Evolutionary conservation across 1,140 invertebrate species (phyloP), one percentile per base, ranked within the genome.

Genomic region (Gryon sp.): DNA sequence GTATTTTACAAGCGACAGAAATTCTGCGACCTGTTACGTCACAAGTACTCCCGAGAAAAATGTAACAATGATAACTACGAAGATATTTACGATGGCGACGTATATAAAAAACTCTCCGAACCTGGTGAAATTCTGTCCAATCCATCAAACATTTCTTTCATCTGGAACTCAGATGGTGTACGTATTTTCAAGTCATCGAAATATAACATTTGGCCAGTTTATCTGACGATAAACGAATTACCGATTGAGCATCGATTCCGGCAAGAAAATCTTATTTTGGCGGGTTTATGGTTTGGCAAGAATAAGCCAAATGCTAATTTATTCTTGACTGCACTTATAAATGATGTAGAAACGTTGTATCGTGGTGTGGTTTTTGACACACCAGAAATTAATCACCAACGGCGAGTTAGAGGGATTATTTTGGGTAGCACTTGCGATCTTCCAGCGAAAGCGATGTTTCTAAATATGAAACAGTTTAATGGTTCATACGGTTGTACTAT

Each of bases 181-280:
- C 12, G 20, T 2, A 14, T 46, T 26, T 46, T 46, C 20, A 24
- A 26, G 14, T 46, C 43, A 22, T 26, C 43, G 4, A 46, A 46
- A 11, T 46, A 11, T 28, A n/a, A 46, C 7, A 28, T 46, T 46
- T 46, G 43, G 43, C 43, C 43, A 11, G 24, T 46, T 8, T 46
- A 24, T 46, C 11, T 46, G 1, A 26, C 20, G 3, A 12, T 46
- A 5, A 46, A 46, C 14, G 43, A 46, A 26, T 26, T 46, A 26
- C 43, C 43, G 6, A 5, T n/a, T 2, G 3, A 36, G 1, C 2
- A 14, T 9, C n/a, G 32, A 14, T 15, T 14, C 12, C 12, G 7
- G n/a, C n/a, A 36, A n/a, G 12, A 36, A 36, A 36, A 36, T 36
- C 2, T 15, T 1, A 36, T 36, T 36, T 14, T 36, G 2, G 32